Evolutionary conservation across 2,113 vertebrate genomes (phyloP).

Genomic region (Nycticryphes semicollaris): DNA sequence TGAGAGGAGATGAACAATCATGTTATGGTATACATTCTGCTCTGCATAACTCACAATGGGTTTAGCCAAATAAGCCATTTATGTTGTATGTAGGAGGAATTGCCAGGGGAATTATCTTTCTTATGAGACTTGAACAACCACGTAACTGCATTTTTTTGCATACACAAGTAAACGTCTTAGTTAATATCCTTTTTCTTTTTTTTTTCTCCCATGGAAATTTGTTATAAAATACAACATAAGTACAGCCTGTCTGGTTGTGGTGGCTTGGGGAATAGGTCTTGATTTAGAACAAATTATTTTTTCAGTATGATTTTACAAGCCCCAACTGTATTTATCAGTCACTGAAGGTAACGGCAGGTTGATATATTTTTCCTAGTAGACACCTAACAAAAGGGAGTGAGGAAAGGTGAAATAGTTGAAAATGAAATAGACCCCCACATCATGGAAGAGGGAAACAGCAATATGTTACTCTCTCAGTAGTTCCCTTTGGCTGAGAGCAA

Average conservation of each 20-base stretch:
- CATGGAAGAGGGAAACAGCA: neutral
- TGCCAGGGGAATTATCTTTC: neutral
- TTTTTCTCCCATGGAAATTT: neutral
- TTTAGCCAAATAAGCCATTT: neutral
- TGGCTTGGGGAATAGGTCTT: neutral
- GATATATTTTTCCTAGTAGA: neutral
- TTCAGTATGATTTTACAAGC: neutral
- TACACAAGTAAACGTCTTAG: neutral
- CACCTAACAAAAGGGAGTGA: neutral
- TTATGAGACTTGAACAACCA: neutral
- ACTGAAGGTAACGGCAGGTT: neutral
- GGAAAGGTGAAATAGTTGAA: neutral
- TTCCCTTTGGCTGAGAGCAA: neutral
- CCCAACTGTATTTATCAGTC: neutral
- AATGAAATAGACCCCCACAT: neutral
- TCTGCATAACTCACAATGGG: rapidly evolving
- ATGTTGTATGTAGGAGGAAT: neutral
- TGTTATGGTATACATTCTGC: neutral
- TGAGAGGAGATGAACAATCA: neutral
- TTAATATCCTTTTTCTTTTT: neutral
- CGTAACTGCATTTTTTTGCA: neutral
- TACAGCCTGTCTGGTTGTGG: neutral
- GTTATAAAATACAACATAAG: neutral
- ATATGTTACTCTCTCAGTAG: neutral
- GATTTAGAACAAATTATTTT: neutral